Base-by-base conservation (phyloP, 2,113 vertebrate species). In the Bubo bubo region DNA sequence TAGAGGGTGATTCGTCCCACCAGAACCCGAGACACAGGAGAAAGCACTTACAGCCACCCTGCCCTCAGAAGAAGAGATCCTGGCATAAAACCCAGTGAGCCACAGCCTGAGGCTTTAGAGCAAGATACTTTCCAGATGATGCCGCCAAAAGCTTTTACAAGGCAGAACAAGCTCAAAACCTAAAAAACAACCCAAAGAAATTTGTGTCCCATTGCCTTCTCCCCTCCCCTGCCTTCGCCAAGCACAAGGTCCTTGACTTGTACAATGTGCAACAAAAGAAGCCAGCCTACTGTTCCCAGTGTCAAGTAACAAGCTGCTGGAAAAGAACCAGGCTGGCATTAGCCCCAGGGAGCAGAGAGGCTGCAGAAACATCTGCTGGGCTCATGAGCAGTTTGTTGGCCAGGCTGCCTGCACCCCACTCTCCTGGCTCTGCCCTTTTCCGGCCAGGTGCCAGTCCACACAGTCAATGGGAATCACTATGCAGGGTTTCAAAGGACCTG, bases 321-420 rank as follows among this genome's bases (percentile, higher is more conserved):
- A 88, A 49, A 10, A 67, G 64, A 73, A 70, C 89, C 96, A 94
- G 93, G 39, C 93, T 97, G 97, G 97, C 95, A 96, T 45, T 4
- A 0, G 49, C 84, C 93, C 84, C 68, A 0, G 85, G 71, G 91
- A 95, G 84, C 74, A 22, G 66, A 39, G 60, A 92, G 79, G 92
- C 94, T 91, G 91, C 49, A 91, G 91, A 79, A 97, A 97, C 97
- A 97, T 96, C 95, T 97, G 97, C 93, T 94, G 95, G 94, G 86
- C 88, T 93, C 86, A 59, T 37, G 66, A 93, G 53, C 3, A 1
- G 72, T 59, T 45, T 71, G 89, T 34, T 96, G 94, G 97, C 95
- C 37, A 4, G 30, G 66, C 63, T 82, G 82, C 84, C 84, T 10
- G 8, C 6, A 45, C 53, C 91, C 94, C 41, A 11, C 43, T 55